These are phyloP conservation scores for Drosophila truncata DNA, from an alignment of 1,140 invertebrate genomes.

Conservation along the genomic window DNA sequence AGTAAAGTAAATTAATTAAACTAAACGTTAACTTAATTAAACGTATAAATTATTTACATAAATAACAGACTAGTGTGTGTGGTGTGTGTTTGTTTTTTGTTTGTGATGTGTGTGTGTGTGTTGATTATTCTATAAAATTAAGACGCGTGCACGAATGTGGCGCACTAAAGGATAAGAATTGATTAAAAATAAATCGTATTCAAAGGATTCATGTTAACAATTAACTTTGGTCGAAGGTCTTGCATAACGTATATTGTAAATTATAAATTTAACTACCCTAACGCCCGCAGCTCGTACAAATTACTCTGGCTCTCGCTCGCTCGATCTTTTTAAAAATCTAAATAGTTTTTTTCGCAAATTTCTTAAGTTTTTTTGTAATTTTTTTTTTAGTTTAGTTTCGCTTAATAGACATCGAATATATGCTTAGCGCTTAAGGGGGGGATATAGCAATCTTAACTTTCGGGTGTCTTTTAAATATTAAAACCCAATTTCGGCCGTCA, in stretches of 20 bases:
- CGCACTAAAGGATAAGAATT: slow-evolving; percentile 52
- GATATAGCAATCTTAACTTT: slow-evolving; percentile 62
- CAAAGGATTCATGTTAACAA: slow-evolving; percentile 68
- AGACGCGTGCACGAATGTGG: slow-evolving; percentile 51
- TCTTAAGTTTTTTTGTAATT: slow-evolving; percentile 36
- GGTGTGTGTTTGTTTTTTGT: slow-evolving; percentile 35
- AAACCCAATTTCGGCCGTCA: slow-evolving; percentile 10
- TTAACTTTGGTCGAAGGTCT: slow-evolving; percentile 76
- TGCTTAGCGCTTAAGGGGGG: slow-evolving; percentile 60
- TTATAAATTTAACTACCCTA: slow-evolving; percentile 76
- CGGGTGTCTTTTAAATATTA: slow-evolving; percentile 32
- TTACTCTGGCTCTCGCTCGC: slow-evolving; percentile 34
- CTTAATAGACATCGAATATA: slow-evolving; percentile 75
- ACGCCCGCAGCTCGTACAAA: slow-evolving; percentile 68
- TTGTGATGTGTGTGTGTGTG: slow-evolving; percentile 49
- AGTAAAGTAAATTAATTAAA: slow-evolving; percentile 74
- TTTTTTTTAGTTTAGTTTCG: slow-evolving; percentile 42
- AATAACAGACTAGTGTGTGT: slow-evolving; percentile 80
- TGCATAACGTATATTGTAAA: slow-evolving; percentile 67
- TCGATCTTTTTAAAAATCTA: slow-evolving; percentile 55
- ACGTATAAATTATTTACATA: slow-evolving; percentile 77
- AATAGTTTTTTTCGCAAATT: slow-evolving; percentile 36
- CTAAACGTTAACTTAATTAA: slow-evolving; percentile 80
- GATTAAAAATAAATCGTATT: slow-evolving; percentile 63
- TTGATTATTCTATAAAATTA: slow-evolving; percentile 56